Base-by-base conservation (phyloP, 1,140 invertebrate species). In the Phthorimaea operculella region DNA sequence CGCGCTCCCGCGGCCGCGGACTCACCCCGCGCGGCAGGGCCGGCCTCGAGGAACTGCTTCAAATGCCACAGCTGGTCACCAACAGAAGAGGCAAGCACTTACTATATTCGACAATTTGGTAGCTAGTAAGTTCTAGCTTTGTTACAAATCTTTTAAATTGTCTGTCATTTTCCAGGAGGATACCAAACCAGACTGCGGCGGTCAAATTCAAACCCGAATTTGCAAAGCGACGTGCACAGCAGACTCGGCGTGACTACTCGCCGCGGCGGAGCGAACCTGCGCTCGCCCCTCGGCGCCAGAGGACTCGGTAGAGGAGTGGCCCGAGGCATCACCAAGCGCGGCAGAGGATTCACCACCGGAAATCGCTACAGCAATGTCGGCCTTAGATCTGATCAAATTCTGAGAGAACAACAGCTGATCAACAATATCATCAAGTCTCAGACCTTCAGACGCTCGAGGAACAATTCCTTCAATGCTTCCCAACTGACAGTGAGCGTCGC, bases 401-500 rank as follows among this genome's bases (percentile, higher is more conserved):
- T 85, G 15, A 70, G 73, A 59, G 72, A 83, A 45, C 71, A 74
- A 59, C 51, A 64, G 36, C 57, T 64, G 6, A 66, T 72, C 11
- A 72, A 75, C 47, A 77, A 74, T 60, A 52, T 80, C 1, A 83
- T 85, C 51, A 73, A 64, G 62, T 73, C 79, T 14, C 82, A 85
- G 59, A 85, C 82, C 15, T 85, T 83, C 52, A 85, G 75, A 51
- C 14, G 45, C 14, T 47, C 45, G 9, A 74, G 81, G 49, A 79
- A 79, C 51, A 83, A 83, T 54, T 80, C 82, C 1, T 71, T 80
- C 18, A 76, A 63, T 68, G 70, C 74, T 45, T 76, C 79, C 28
- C 77, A 85, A 58, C 47, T 85, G 5, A 85, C 79, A 51, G 79
- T 85, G 1, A 85, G 78, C 69, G 79, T 85, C 16, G 76, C 76